These are phyloP conservation scores for Lasiurus borealis DNA, from an alignment of 2,113 vertebrate genomes.

Conservation along the genomic window DNA sequence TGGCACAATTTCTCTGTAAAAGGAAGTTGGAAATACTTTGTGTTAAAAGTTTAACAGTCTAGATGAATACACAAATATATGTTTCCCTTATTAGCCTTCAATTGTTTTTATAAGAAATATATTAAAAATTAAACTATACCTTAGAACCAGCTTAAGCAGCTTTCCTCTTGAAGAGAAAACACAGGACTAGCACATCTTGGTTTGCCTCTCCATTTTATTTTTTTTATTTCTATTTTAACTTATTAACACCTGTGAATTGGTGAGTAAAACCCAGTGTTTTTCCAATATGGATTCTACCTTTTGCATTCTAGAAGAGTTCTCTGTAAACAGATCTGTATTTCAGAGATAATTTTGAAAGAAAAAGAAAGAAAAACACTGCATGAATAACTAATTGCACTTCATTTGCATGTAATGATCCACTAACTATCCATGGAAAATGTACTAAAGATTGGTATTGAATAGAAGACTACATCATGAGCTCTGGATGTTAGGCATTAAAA, in stretches of 20 bases:
- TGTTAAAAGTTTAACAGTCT: background rate
- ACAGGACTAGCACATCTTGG: background rate
- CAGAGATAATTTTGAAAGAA: background rate
- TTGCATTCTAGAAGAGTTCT: background rate
- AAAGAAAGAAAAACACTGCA: background rate
- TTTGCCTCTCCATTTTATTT: background rate
- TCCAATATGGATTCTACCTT: background rate
- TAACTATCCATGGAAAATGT: background rate
- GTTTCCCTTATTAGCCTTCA: background rate
- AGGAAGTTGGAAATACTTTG: background rate
- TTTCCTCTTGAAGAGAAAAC: background rate
- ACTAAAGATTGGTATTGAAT: background rate
- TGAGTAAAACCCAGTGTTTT: background rate
- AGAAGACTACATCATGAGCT: background rate
- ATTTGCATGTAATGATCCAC: background rate
- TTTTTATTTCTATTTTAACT: conserved; percentile 5
- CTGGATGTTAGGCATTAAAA: background rate
- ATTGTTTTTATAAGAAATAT: background rate
- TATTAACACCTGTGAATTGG: background rate
- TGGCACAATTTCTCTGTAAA: conserved; percentile 58
- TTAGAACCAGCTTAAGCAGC: background rate
- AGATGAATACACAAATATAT: conserved; percentile 13
- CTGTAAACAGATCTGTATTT: background rate
- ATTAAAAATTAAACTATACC: conserved; percentile 1
- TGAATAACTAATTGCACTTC: background rate